Evolutionary conservation across 2,113 vertebrate species (phyloP), one percentile per base, ranked within the genome.

Genomic region (Rana temporaria): DNA sequence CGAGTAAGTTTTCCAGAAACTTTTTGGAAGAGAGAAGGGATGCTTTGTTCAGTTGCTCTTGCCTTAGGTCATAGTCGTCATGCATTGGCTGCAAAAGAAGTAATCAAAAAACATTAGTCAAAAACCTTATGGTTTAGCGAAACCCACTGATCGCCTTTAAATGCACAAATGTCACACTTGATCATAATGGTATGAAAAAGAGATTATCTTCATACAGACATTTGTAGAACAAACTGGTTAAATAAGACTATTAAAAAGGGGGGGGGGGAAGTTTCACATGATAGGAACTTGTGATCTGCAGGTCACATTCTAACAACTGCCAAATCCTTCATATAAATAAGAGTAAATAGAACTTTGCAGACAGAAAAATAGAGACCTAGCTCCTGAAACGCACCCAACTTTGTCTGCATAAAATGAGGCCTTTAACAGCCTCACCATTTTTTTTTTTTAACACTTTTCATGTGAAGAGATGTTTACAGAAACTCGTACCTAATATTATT

Each of bases 11-110:
- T 93, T 99, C 98, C 89, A 99, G 92, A 90, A 99, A 99, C 90
- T 99, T 99, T 91, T 99, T 99, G 26, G 98, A 99, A 85, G 97
- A 99, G 24, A 99, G 94, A 87, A 99, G 97, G 7, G 98, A 99
- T 73, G 97, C 97, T 92, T 99, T 99, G 93, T 99, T 99, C 89
- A 99, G 82, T 86, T 99, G 98, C 86, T 99, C 98, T 90, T 99
- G 98, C 84, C 98, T 94, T 92, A 99, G 90, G 90, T 99, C 98
- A 42, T 99, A 99, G 84, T 99, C 97, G 87, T 99, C 98, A 72
- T 99, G 98, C 98, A 99, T 99, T 4, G 98, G 98, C 98, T 99
- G 87, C 0, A 34, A 57, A 86, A 69, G 65, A 84, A 24, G 85
- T 42, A 17, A 84, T 81, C 52, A 87, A 26, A 74, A 85, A 77